These are phyloP conservation scores for Malurus splendens DNA, from an alignment of 2,797 vertebrate species.

Conservation along the genomic window DNA sequence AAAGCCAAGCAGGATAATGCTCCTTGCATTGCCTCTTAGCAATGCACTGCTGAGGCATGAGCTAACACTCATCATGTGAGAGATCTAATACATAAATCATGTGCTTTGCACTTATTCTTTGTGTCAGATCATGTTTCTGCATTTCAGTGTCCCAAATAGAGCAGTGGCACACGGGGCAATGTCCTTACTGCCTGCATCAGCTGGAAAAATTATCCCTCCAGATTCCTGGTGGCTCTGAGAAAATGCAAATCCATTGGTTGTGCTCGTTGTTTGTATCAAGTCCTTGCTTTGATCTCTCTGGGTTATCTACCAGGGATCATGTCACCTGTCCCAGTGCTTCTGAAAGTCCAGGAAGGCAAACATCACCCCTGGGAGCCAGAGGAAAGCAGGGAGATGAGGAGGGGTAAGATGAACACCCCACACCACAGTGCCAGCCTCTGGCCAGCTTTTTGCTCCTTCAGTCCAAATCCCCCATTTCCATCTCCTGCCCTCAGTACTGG, in stretches of 20 bases:
- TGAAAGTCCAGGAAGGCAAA: not conserved
- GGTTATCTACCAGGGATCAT: not conserved
- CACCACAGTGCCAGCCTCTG: not conserved
- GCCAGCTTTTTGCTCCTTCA: not conserved
- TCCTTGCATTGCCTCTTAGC: not conserved
- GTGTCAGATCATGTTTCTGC: not conserved
- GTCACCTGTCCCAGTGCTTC: not conserved
- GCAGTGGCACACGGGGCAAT: not conserved
- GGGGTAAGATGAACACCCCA: not conserved
- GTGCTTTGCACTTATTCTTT: not conserved
- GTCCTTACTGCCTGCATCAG: not conserved
- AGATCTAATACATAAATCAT: not conserved
- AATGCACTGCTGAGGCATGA: not conserved
- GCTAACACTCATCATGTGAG: not conserved
- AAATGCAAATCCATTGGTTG: not conserved
- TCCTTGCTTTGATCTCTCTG: not conserved
- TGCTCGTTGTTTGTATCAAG: not conserved
- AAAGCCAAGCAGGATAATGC: not conserved
- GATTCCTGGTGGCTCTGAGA: not conserved
- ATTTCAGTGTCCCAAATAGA: not conserved
- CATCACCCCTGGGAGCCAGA: not conserved
- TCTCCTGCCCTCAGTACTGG: not conserved
- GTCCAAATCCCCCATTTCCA: not conserved
- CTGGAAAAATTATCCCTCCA: not conserved
- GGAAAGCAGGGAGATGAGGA: not conserved